Conservation (phyloP, 2,888 invertebrate genomes). For the Drosophila siamana region DNA sequence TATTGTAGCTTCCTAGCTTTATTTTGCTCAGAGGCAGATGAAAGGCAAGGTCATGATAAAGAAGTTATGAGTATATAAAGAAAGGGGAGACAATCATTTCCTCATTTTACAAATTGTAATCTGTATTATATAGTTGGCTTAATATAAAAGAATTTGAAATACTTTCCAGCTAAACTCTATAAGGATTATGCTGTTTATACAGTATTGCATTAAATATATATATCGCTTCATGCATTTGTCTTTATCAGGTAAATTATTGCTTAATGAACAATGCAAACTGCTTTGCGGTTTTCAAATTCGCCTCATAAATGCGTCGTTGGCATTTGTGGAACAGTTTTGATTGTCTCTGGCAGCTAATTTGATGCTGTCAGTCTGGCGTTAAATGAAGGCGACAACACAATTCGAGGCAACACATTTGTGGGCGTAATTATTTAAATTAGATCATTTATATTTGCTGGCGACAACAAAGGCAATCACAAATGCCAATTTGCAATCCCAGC, state of each 20-base stretch:
- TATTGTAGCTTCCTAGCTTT: no score
- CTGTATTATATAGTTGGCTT: no score
- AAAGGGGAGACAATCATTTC: no score
- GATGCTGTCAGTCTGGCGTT: conserved; percentile 54
- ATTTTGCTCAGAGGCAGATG: no score
- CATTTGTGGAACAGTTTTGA: neutral
- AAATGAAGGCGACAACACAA: conserved; percentile 54
- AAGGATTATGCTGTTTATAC: neutral
- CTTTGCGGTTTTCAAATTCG: conserved; percentile 11
- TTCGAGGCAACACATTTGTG: conserved; percentile 57
- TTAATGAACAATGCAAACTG: conserved; percentile 14
- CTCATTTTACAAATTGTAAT: no score
- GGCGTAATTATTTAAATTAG: conserved; percentile 82
- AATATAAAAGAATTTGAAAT: no score
- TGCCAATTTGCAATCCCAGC: conserved; percentile 65
- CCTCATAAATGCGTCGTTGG: conserved; percentile 3
- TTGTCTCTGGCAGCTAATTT: conserved; percentile 39
- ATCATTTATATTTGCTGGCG: conserved; percentile 76
- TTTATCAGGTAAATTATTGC: conserved; percentile 3
- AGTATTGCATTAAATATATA: neutral
- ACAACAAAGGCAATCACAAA: conserved; percentile 63
- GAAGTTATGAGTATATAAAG: no score
- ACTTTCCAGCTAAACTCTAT: neutral
- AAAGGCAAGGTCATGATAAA: no score
- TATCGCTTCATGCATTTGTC: neutral